A percentile compares a stretch with the other conserved stretches of the same genome.
Conservation (phyloP, 2,888 invertebrate genomes). For the Malthinus flaveolus region DNA sequence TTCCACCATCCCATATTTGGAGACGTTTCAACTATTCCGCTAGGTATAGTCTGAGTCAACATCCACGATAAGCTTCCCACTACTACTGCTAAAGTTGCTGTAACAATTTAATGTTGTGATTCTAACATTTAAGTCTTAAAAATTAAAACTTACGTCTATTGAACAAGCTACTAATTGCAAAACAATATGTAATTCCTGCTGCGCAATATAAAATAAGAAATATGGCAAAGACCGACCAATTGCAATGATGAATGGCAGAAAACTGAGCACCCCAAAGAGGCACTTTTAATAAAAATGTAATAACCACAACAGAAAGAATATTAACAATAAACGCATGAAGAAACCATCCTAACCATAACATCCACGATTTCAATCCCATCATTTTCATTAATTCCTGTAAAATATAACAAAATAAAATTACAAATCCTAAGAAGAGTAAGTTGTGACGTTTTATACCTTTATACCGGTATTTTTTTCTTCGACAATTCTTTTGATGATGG, state of each 20-base stretch:
- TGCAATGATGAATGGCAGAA: slow-evolving; percentile 70
- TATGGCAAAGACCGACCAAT: slow-evolving; percentile 66
- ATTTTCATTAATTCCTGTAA: slow-evolving; percentile 88
- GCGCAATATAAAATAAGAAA: slow-evolving; percentile 73
- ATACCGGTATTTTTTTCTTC: slow-evolving; percentile 65
- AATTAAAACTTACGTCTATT: slow-evolving; percentile 65
- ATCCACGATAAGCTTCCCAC: slow-evolving; percentile 49
- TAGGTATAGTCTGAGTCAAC: slow-evolving; percentile 46
- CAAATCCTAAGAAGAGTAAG: neutral
- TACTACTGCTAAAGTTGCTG: slow-evolving; percentile 48
- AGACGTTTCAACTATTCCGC: slow-evolving; percentile 33
- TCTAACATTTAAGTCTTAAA: neutral
- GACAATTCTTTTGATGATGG: slow-evolving; percentile 59
- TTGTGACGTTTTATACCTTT: no score
- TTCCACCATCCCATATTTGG: slow-evolving; percentile 29
- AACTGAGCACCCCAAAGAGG: slow-evolving; percentile 51
- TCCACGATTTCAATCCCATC: slow-evolving; percentile 83
- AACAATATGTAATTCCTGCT: slow-evolving; percentile 73
- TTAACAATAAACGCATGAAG: slow-evolving; percentile 73
- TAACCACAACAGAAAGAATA: slow-evolving; percentile 61
- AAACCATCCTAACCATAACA: slow-evolving; percentile 89
- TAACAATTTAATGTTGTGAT: slow-evolving; percentile 18
- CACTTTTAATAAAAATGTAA: slow-evolving; percentile 64
- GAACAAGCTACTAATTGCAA: slow-evolving; percentile 77
- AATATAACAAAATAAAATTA: neutral